Base-by-base conservation (phyloP, 2,797 vertebrate genomes). In the Tangara arthus region DNA sequence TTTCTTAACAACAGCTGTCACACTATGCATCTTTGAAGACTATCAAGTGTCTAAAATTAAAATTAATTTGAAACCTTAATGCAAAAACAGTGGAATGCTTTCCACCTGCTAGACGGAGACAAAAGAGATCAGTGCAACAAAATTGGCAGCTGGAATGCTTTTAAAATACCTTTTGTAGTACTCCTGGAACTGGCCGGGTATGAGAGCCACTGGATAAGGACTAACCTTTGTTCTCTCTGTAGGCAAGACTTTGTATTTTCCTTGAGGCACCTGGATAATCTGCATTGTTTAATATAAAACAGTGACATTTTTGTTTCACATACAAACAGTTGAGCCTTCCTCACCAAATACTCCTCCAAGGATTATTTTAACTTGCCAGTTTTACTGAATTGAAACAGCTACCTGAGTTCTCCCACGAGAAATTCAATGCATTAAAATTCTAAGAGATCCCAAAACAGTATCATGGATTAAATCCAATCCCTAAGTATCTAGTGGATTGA, bases 111-210 rank as follows among this genome's bases (percentile, higher is more conserved):
- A 76, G 21, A 81, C 10, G 8, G 7, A 82, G 42, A 89, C 26
- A 57, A 81, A 93, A 72, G 14, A 81, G 22, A 47, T 55, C 27
- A 60, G 35, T 52, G 32, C 61, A 77, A 86, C 12, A 84, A 63
- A 90, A 84, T 0, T 2, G 1, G 44, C 5, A 72, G 30, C 11
- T 70, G 47, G 18, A 32, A 70, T 35, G 11, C n/a, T 90, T 92
- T 92, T n/a, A 64, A 80, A 83, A 82, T 97, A 99, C 99, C 98
- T 99, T 98, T 99, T 99, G 96, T 99, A 99, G 95, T 99, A 99
- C 60, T 99, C 99, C 96, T 99, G 99, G 98, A 99, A 99, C 97
- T 99, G 99, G 84, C 99, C 99, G 75, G 99, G 99, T 96, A 99
- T 99, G 94, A 99, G 99, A 75, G 99, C 99, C 95, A 99, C 99